Percentiles rank a stretch among this genome's conserved stretches.
These are phyloP conservation scores for Tiliacea citrago DNA, from an alignment of 2,888 invertebrate genomes.

Conservation along the genomic window DNA sequence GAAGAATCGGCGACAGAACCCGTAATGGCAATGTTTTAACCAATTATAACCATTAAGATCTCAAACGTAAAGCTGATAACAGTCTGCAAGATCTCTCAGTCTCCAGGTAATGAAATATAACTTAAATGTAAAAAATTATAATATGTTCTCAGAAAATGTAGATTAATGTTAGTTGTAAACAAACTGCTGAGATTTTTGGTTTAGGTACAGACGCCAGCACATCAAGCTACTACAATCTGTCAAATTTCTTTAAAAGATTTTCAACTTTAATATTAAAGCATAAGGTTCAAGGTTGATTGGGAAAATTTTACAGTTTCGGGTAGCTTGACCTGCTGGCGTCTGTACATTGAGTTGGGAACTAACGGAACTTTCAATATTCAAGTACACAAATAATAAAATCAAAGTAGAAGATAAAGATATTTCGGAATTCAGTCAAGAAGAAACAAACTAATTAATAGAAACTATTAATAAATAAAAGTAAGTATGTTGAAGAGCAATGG, in stretches of 20 bases:
- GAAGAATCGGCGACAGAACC: slow-evolving; percentile 23
- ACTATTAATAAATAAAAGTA: not conserved
- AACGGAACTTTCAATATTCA: slow-evolving; percentile 23
- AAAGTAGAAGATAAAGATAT: not conserved
- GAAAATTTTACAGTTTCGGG: no score
- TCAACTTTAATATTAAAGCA: no score
- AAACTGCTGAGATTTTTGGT: slow-evolving; percentile 20
- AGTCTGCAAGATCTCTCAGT: not conserved
- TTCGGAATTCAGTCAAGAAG: not conserved
- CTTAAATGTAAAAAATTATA: slow-evolving; percentile 27
- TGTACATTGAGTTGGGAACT: slow-evolving; percentile 16
- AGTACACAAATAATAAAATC: not conserved
- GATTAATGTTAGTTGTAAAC: slow-evolving; percentile 46
- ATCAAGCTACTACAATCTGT: no score
- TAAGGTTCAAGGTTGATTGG: no score
- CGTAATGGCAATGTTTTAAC: not conserved
- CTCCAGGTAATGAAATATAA: slow-evolving; percentile 48
- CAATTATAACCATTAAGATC: slow-evolving; percentile 36
- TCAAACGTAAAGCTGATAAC: slow-evolving; percentile 25
- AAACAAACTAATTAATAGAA: not conserved
- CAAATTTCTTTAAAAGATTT: no score
- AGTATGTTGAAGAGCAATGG: no score
- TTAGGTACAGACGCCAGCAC: no score
- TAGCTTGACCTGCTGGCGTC: no score
- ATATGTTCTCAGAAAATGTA: slow-evolving; percentile 45